phyloP scores from a whole-genome alignment of 92 coral and sea anemone genomes.

The Nematostella vectensis region DNA sequence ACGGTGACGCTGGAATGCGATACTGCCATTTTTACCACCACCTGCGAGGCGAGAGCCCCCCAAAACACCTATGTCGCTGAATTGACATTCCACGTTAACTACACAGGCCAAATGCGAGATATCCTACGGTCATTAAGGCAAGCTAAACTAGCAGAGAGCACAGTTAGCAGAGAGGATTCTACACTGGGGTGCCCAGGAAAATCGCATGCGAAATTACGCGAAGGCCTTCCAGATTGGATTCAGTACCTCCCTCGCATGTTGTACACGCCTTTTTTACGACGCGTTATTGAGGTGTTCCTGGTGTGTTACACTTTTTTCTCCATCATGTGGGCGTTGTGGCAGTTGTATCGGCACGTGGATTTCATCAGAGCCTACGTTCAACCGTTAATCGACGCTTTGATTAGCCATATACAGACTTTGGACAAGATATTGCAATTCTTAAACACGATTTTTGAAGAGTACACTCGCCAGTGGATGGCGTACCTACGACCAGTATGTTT shows the following conservation, averaged over 20 bases:
- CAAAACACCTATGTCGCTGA: slow-evolving; percentile 41
- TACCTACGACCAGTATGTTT: slow-evolving; percentile 85
- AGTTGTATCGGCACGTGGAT: slow-evolving; percentile 90
- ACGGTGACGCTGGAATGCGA: slow-evolving; percentile 70
- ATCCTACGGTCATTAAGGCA: slow-evolving; percentile 68
- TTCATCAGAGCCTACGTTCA: slow-evolving; percentile 74
- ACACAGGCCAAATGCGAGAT: slow-evolving; percentile 88
- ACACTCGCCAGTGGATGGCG: slow-evolving; percentile 84
- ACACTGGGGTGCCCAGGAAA: background rate
- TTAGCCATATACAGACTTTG: slow-evolving; percentile 64
- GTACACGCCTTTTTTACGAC: slow-evolving; percentile 69
- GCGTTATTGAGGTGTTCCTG: slow-evolving; percentile 49
- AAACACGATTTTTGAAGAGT: slow-evolving; percentile 69
- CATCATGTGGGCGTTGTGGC: slow-evolving; percentile 97
- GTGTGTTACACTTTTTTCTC: slow-evolving; percentile 77
- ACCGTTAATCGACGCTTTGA: slow-evolving; percentile 69
- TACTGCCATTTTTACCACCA: slow-evolving; percentile 25
- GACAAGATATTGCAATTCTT: slow-evolving; percentile 64
- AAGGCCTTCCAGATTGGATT: slow-evolving; percentile 94
- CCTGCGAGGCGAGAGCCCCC: slow-evolving; percentile 10
- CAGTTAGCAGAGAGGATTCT: no score
- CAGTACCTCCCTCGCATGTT: slow-evolving; percentile 64
- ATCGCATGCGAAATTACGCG: slow-evolving; percentile 34
- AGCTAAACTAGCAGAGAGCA: slow-evolving; percentile 41
- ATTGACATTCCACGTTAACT: slow-evolving; percentile 78